Percentiles rank a stretch among this genome's conserved stretches.
These are phyloP conservation scores for Xylophagus ater DNA, from an alignment of 2,888 invertebrate genomes.

Conservation along the genomic window DNA sequence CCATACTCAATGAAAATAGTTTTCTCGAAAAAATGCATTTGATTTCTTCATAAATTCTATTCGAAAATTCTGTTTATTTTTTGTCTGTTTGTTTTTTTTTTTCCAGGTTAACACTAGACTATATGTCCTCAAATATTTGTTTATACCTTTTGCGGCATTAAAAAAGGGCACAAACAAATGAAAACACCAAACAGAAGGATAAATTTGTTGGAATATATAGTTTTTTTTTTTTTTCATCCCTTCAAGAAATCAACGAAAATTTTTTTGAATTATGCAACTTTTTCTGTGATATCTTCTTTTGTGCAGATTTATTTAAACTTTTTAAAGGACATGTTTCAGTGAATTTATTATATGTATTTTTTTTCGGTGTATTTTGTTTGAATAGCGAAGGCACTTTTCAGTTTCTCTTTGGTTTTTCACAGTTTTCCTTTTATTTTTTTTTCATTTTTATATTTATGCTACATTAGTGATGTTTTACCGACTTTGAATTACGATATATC, in stretches of 20 bases:
- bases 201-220: slow-evolving; percentile 10
- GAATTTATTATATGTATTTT: too few species aligned
- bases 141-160: slow-evolving; percentile 17
- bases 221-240: slow-evolving; percentile 1
- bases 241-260: slow-evolving; percentile 8
- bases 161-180: slow-evolving; percentile 9
- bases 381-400: too few species aligned
- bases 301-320: too few species aligned
- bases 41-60: too few species aligned
- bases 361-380: too few species aligned
- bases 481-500: too few species aligned
- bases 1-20: slow-evolving; percentile 12
- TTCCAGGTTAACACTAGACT: slow-evolving; percentile 4
- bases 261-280: slow-evolving; percentile 13
- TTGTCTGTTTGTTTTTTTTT: slow-evolving; percentile 5
- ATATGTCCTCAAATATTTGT: slow-evolving; percentile 15
- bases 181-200: slow-evolving; percentile 10
- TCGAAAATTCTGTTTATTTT: slow-evolving; percentile 5
- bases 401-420: too few species aligned
- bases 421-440: too few species aligned
- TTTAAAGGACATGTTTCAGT: too few species aligned
- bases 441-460: too few species aligned
- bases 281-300: slow-evolving; percentile 5
- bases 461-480: too few species aligned
- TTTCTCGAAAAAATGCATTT: too few species aligned